Percentiles rank a stretch among this genome's conserved stretches.
Evolutionary conservation across 2,797 vertebrate genomes (phyloP).

Genomic region (Anguilla megastoma): DNA sequence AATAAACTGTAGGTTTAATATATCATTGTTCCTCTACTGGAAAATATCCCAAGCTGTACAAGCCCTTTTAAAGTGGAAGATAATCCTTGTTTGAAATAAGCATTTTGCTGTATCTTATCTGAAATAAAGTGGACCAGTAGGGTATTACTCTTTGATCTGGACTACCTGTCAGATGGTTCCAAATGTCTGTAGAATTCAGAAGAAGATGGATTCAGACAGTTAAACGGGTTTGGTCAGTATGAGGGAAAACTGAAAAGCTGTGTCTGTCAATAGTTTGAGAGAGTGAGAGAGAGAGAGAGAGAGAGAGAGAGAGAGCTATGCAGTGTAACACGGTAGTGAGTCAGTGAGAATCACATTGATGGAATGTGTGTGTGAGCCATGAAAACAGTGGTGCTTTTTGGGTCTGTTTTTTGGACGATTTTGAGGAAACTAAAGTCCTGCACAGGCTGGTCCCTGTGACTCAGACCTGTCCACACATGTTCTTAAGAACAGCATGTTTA

Average conservation of each 20-base stretch:
- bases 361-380: neutral
- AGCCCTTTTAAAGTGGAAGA: neutral
- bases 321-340: no score
- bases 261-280: neutral
- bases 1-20: neutral
- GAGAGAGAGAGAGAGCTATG: neutral
- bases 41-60: neutral
- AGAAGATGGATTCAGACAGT: slow-evolving; percentile 34
- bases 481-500: neutral
- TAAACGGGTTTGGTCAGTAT: slow-evolving; percentile 35
- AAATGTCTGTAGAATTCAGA: slow-evolving; percentile 28
- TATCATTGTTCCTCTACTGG: neutral
- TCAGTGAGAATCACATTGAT: neutral
- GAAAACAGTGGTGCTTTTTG: neutral
- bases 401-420: neutral
- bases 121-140: neutral
- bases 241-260: neutral
- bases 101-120: neutral
- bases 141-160: neutral
- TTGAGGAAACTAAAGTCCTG: neutral
- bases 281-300: neutral
- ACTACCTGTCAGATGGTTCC: neutral
- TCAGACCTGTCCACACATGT: neutral
- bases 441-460: neutral
- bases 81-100: neutral